These are phyloP conservation scores for Zalophus californianus DNA, from an alignment of 2,797 vertebrate genomes.

Conservation along the genomic window DNA sequence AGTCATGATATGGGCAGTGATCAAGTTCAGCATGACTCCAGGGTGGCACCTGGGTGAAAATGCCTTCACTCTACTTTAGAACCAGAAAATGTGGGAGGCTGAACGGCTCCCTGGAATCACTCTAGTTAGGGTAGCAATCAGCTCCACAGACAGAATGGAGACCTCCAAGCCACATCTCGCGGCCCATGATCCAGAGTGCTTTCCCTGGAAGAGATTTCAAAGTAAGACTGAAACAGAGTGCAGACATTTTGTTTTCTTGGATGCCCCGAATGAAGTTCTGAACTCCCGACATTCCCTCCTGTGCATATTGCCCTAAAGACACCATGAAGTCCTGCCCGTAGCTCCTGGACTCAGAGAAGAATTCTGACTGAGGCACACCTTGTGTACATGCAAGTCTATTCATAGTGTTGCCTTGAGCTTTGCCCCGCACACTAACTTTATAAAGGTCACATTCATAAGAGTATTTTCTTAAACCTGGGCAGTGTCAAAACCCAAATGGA, in stretches of 20 bases:
- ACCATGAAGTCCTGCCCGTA: fast-evolving
- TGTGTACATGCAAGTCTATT: background rate
- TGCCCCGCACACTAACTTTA: background rate
- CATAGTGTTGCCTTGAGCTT: background rate
- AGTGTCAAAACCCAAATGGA: background rate
- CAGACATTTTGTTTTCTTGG: background rate
- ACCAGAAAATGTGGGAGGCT: background rate
- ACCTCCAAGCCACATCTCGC: background rate
- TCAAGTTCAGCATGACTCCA: background rate
- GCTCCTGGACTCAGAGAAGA: background rate
- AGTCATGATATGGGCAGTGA: background rate
- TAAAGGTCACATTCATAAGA: background rate
- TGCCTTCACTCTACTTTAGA: background rate
- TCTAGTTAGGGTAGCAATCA: background rate
- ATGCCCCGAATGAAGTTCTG: background rate
- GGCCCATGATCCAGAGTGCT: background rate
- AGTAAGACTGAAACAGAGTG: background rate
- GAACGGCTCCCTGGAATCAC: background rate
- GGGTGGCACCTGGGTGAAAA: background rate
- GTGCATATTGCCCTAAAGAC: background rate
- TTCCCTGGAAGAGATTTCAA: background rate
- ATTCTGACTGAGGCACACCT: background rate
- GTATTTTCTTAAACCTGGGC: conserved; percentile 23
- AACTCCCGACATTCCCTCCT: background rate
- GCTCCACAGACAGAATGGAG: background rate